phyloP scores from a whole-genome alignment of 2,797 vertebrate genomes.

The Hydrophis major region DNA sequence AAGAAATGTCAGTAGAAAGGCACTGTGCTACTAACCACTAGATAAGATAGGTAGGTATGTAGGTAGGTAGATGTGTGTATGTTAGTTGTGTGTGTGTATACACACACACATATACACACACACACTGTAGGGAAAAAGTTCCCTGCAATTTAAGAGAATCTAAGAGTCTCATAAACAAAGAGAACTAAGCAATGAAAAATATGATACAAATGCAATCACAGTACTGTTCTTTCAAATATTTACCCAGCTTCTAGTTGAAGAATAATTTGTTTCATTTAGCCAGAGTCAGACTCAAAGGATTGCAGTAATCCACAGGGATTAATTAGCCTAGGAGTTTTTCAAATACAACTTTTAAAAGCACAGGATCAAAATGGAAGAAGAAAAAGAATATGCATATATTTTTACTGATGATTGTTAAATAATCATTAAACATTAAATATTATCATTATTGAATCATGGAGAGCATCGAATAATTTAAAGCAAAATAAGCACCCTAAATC shows the following conservation, averaged over 20 bases:
- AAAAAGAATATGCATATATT: constrained; percentile 37
- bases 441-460: constrained; percentile 1
- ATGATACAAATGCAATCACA: constrained; percentile 36
- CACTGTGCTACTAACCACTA: constrained; percentile 23
- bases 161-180: constrained; percentile 49
- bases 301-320: constrained; percentile 62
- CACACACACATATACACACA: not conserved
- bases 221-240: constrained; percentile 59
- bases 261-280: constrained; percentile 66
- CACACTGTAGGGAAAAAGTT: constrained; percentile 42
- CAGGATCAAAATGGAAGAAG: constrained; percentile 33
- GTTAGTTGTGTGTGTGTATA: too few relatives aligned
- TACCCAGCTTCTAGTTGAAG: constrained; percentile 57
- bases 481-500: not conserved
- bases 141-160: constrained; percentile 27
- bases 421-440: not conserved
- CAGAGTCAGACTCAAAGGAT: constrained; percentile 57
- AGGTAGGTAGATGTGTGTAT: too few relatives aligned
- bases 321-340: constrained; percentile 55
- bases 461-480: accelerated
- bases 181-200: constrained; percentile 46
- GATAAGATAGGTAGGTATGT: too few relatives aligned
- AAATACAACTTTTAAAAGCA: constrained; percentile 58
- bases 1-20: constrained; percentile 24
- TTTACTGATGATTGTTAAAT: not conserved